Percentiles rank a stretch among this genome's conserved stretches.
Evolutionary conservation across 2,888 invertebrate genomes (phyloP).

Genomic region (Brenthis ino): DNA sequence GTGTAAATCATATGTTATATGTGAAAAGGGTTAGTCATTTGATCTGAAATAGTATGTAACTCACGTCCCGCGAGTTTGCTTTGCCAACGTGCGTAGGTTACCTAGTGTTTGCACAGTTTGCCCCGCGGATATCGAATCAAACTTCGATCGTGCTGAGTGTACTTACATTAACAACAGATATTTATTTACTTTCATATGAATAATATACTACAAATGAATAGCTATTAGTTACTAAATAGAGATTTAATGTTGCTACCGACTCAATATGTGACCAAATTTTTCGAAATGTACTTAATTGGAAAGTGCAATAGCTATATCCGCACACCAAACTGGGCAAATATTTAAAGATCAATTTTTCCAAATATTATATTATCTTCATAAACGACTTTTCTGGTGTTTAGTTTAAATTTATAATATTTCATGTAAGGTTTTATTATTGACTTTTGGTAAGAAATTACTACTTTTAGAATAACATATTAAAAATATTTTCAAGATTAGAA

Average conservation of each 20-base stretch:
- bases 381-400: too few relatives aligned
- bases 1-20: background rate
- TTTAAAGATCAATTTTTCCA: too few relatives aligned
- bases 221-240: background rate
- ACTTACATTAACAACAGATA: background rate
- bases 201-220: background rate
- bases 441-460: too few relatives aligned
- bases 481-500: too few relatives aligned
- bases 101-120: slow-evolving; percentile 58
- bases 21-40: slow-evolving; percentile 53
- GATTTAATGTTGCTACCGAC: background rate
- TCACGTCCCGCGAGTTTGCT: slow-evolving; percentile 75
- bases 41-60: slow-evolving; percentile 64
- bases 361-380: too few relatives aligned
- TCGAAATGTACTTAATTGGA: background rate
- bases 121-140: slow-evolving; percentile 65
- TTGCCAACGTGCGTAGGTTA: slow-evolving; percentile 71
- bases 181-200: background rate
- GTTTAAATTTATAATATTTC: too few relatives aligned
- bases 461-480: too few relatives aligned
- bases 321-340: too few relatives aligned
- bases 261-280: background rate
- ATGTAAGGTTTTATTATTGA: too few relatives aligned
- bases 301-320: background rate
- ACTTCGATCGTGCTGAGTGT: slow-evolving; percentile 49